These are phyloP conservation scores for Boulengeromyrus knoepffleri DNA, from an alignment of 2,113 vertebrate genomes.

Conservation along the genomic window DNA sequence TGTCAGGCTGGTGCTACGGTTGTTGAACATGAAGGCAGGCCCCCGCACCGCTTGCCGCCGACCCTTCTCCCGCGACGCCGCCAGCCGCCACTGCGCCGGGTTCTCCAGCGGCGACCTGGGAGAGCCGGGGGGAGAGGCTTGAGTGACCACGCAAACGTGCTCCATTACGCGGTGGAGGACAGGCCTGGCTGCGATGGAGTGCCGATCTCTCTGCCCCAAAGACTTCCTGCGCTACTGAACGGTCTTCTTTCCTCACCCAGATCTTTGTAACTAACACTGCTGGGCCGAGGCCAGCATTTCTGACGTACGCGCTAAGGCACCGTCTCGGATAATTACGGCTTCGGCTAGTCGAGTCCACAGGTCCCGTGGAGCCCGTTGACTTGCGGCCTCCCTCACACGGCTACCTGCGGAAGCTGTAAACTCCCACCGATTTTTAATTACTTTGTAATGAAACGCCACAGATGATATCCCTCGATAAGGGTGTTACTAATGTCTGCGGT, in stretches of 20 bases:
- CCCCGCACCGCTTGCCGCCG: constrained; percentile 70
- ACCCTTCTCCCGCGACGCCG: constrained; percentile 69
- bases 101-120: constrained; percentile 42
- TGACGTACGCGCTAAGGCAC: neutral
- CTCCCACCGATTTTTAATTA: constrained; percentile 3
- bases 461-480: neutral
- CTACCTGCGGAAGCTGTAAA: neutral
- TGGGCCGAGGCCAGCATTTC: neutral
- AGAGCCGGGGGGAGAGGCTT: neutral
- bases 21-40: constrained; percentile 74
- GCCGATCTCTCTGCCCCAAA: neutral
- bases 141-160: neutral
- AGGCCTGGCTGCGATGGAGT: neutral
- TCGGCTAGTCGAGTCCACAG: neutral
- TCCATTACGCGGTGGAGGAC: neutral
- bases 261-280: neutral
- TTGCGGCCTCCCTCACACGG: neutral
- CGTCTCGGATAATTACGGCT: neutral
- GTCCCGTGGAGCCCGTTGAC: neutral
- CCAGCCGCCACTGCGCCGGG: constrained; percentile 55
- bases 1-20: constrained; percentile 64
- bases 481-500: neutral
- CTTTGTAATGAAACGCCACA: constrained; percentile 8
- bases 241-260: neutral
- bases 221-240: neutral